Evolutionary conservation across 2,888 invertebrate genomes (phyloP), one percentile per base, ranked within the genome.

Genomic region (Anarsia innoxiella): DNA sequence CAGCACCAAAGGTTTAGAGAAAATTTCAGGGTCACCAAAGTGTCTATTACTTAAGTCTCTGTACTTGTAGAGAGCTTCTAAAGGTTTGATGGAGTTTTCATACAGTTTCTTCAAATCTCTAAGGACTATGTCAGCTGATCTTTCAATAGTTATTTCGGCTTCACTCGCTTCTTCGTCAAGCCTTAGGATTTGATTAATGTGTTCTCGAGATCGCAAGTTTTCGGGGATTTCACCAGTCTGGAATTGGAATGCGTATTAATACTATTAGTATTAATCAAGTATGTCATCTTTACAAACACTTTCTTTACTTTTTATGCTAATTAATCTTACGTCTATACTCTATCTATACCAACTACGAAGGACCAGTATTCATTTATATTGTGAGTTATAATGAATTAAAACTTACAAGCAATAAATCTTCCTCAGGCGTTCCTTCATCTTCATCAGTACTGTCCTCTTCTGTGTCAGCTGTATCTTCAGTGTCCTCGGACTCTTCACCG

Each of bases 11-110:
- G 97, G 97, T 64, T 96, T 97, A 2, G 96, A 95, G 72, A 95
- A 95, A 62, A 97, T 95, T 87, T 97, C 96, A 1, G 95, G 93
- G 80, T 97, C 97, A 61, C 95, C 93, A 62, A 95, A 95, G 76
- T 94, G 95, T 48, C 95, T 88, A 69, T 95, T 95, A 67, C 96
- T 96, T 39, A 97, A 87, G 71, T 96, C 96, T 56, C 94, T 89
- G 66, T 96, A 97, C 69, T 95, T 96, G 75, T 95, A 97, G 16
- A 94, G 75, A n/a, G 88, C 89, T 86, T 97, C 97, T 57, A 97
- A 79, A 1, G 96, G 96, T 70, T 95, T 94, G 32, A 97, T 94
- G 2, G 95, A 93, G 47, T 87, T 90, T 68, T 95, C 95, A 56
- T 95, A 95, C 36, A 94, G 86, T 59, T 88, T 91, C 71, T 96